Evolutionary conservation across 2,797 vertebrate species (phyloP).

Genomic region (Helicolenus hilgendorfi): DNA sequence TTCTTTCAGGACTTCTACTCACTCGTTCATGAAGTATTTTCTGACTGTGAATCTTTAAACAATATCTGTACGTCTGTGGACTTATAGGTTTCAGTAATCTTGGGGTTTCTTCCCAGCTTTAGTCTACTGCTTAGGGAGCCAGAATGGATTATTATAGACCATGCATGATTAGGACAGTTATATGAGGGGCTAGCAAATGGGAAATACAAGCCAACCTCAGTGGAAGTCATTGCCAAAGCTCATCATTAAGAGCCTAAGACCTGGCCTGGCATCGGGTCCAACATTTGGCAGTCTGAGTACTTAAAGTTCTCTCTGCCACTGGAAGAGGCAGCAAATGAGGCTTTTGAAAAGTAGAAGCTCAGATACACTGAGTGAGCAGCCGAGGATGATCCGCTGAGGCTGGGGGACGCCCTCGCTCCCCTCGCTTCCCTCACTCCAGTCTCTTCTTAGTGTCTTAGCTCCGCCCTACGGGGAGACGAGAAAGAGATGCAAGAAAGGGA

Average conservation of each 20-base stretch:
- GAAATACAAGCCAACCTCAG: background rate
- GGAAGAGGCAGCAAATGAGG: slow-evolving; percentile 18
- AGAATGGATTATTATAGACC: slow-evolving; percentile 11
- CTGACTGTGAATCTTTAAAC: background rate
- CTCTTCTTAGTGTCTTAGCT: background rate
- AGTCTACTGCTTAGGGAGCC: background rate
- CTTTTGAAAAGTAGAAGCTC: background rate
- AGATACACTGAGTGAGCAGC: background rate
- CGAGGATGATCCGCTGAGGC: background rate
- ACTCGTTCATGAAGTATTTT: background rate
- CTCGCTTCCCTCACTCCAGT: background rate
- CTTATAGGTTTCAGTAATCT: background rate
- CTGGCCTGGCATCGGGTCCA: slow-evolving; percentile 12
- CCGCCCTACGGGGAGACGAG: background rate
- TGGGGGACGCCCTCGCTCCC: background rate
- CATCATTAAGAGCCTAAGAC: slow-evolving; percentile 11
- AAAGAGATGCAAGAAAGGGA: background rate
- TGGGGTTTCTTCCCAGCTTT: background rate
- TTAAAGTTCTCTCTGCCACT: slow-evolving; percentile 5
- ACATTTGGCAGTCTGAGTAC: slow-evolving; percentile 10
- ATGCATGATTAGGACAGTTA: background rate
- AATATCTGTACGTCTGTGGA: background rate
- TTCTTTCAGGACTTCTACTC: background rate
- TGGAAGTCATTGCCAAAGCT: slow-evolving; percentile 6
- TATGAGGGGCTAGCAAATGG: background rate